Conservation (phyloP, 2,797 vertebrate genomes). For the Pampus argenteus region DNA sequence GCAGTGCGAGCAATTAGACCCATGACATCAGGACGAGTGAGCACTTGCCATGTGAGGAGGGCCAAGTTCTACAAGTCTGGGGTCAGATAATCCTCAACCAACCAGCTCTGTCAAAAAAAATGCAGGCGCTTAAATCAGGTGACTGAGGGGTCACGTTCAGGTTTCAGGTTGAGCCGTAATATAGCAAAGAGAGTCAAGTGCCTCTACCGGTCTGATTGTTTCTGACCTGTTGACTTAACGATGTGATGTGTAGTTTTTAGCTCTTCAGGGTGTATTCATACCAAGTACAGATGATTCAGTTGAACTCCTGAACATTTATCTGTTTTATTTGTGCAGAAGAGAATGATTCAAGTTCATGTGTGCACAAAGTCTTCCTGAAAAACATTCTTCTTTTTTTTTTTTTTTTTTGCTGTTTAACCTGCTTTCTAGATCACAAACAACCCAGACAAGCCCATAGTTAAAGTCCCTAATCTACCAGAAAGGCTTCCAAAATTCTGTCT, state of each 20-base stretch:
- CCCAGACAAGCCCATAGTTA: neutral
- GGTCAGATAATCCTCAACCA: slow-evolving; percentile 62
- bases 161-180: slow-evolving; percentile 31
- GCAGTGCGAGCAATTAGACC: slow-evolving; percentile 81
- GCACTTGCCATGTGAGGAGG: slow-evolving; percentile 67
- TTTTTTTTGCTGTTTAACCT: neutral
- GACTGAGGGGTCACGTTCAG: slow-evolving; percentile 72
- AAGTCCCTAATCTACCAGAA: slow-evolving; percentile 1
- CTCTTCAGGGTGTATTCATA: slow-evolving; percentile 5
- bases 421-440: neutral
- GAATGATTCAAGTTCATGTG: neutral
- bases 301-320: neutral
- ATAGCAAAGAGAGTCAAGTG: slow-evolving; percentile 45
- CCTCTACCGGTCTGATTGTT: slow-evolving; percentile 31
- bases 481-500: no score
- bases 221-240: slow-evolving; percentile 42
- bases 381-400: no score
- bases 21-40: slow-evolving; percentile 79
- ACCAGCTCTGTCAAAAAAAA: slow-evolving; percentile 31
- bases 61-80: slow-evolving; percentile 49
- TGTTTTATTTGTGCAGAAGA: slow-evolving; percentile 12
- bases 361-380: neutral
- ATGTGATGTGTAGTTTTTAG: slow-evolving; percentile 14
- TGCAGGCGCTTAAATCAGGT: slow-evolving; percentile 42
- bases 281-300: neutral